Base-by-base conservation (phyloP, 2,888 invertebrate species). In the Marasmarcha lunaedactyla region DNA sequence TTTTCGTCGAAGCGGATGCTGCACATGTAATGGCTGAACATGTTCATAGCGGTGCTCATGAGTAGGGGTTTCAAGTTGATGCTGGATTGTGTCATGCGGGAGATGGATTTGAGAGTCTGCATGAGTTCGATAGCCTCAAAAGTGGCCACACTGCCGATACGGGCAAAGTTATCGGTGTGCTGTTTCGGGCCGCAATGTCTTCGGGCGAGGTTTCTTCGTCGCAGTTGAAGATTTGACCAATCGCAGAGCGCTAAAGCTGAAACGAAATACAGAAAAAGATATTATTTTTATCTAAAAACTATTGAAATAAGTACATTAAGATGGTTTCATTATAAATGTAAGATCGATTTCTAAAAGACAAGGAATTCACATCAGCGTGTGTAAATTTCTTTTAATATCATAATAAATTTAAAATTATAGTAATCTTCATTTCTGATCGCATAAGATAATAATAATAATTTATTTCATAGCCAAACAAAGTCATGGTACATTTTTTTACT, bases 21-120 rank as follows among this genome's bases (percentile, higher is more conserved):
- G 70, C 94, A 94, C 91, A 95, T 94, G 72, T 94, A 94, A 46
- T 90, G 87, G 2, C 88, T 86, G 67, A 95, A 95, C 88, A 95
- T 92, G 69, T 94, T 95, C 51, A 92, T 91, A 14, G 92, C 90
- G 0, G 92, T 87, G 10, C 87, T 84, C 64, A 93, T 87, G 2
- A 95, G 66, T 13, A 89, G 63, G 0, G 91, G 90, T 60, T 94
- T 94, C 15, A 93, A 55, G 41, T 90, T 83, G 47, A 87, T 72
- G 3, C 74, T 63, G 0, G 71, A 59, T 5, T 71, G 62, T 0
- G 79, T 65, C 9, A 55, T 49, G 1, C 67, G 55, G 0, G 81
- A 72, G 20, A 85, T 71, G 7, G 66, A 57, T 30, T 76, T 73
- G 10, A 92, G 54, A 12, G 86, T 85, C 14, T 84, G 60, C 34